These are phyloP conservation scores for Acrobasis consociella DNA, from an alignment of 2,888 invertebrate genomes.

Conservation along the genomic window DNA sequence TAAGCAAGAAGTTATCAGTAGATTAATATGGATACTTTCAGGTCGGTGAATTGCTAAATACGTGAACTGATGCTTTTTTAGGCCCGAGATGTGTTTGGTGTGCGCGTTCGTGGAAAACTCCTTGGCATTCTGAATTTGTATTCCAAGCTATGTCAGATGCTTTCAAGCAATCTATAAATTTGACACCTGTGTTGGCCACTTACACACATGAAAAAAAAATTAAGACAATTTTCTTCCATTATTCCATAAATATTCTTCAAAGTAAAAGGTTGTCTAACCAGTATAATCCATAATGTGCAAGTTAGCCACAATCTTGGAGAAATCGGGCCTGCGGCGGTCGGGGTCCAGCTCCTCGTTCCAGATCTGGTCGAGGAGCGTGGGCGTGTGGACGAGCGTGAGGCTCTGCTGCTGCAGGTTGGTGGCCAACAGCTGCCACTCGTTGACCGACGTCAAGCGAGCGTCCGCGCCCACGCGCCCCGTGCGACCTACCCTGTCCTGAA, in stretches of 20 bases:
- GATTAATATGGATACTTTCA: too few species aligned
- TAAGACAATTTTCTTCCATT: too few species aligned
- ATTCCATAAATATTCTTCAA: not conserved
- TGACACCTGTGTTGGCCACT: not conserved
- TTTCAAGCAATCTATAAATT: too few species aligned
- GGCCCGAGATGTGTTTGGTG: too few species aligned
- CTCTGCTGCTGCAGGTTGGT: slow-evolving; percentile 77
- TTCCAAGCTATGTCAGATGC: too few species aligned
- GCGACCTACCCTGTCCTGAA: slow-evolving; percentile 59
- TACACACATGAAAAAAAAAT: not conserved
- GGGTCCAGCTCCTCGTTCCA: slow-evolving; percentile 84
- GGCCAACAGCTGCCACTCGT: slow-evolving; percentile 85
- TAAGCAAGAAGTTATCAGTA: not conserved
- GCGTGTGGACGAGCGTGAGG: slow-evolving; percentile 81
- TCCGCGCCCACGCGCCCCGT: slow-evolving; percentile 88
- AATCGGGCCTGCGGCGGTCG: slow-evolving; percentile 75
- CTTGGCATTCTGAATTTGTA: too few species aligned
- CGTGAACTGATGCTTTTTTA: too few species aligned
- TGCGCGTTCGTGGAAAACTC: too few species aligned
- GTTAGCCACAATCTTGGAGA: slow-evolving; percentile 84
- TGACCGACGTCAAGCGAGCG: slow-evolving; percentile 87
- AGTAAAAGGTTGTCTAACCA: slow-evolving; percentile 51
- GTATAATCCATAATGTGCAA: slow-evolving; percentile 84
- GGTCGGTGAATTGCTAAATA: too few species aligned
- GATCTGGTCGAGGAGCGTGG: slow-evolving; percentile 89